Evolutionary conservation across 2,797 vertebrate species (phyloP).

Genomic region (Cheirogaleus major): DNA sequence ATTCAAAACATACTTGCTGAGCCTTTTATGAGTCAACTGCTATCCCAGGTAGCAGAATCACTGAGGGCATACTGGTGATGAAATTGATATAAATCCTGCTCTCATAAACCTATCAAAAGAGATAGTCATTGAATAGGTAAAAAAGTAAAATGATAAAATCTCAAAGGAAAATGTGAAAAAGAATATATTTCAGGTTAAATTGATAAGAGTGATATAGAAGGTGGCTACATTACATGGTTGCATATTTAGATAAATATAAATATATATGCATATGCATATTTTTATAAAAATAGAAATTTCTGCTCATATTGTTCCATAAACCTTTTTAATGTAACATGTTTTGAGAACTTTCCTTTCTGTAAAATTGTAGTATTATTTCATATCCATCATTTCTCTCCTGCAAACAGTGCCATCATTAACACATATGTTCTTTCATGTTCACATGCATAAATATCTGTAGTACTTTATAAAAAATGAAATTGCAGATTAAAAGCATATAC

Average conservation of each 20-base stretch:
- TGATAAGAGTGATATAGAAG: background rate
- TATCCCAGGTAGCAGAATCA: background rate
- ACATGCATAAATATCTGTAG: background rate
- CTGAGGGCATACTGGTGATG: background rate
- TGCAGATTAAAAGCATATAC: background rate
- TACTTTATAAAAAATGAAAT: background rate
- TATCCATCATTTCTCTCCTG: background rate
- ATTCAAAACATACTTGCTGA: background rate
- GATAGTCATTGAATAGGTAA: background rate
- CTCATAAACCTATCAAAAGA: background rate
- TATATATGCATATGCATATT: background rate
- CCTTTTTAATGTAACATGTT: background rate
- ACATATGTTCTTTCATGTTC: too few relatives aligned
- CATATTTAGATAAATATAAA: background rate
- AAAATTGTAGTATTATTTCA: background rate
- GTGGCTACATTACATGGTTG: rapidly evolving
- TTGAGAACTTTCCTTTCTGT: background rate
- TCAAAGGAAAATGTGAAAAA: background rate
- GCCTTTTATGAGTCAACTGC: background rate
- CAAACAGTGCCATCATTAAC: background rate
- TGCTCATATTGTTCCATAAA: background rate
- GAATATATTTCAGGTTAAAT: background rate
- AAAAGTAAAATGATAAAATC: background rate
- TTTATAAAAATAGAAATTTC: background rate
- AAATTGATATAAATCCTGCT: background rate